Evolutionary conservation across 2,113 vertebrate genomes (phyloP).

Genomic region (Eublepharis macularius): DNA sequence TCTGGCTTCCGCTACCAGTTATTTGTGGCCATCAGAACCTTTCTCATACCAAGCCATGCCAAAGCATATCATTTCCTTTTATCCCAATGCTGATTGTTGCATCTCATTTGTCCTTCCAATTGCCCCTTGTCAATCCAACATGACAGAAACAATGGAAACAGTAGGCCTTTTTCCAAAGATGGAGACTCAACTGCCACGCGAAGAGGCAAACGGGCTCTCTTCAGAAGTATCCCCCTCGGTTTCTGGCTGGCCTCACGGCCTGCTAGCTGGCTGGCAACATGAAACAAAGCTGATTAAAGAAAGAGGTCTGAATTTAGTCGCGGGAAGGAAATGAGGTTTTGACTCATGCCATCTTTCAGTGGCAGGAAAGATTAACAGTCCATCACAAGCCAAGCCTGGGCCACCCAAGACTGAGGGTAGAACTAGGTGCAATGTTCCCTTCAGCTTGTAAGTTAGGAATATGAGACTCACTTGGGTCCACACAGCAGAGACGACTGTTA

Average conservation of each 20-base stretch:
- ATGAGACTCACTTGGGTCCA: too few species aligned
- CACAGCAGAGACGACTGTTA: too few species aligned
- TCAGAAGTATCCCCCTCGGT: neutral
- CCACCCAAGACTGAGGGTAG: too few species aligned
- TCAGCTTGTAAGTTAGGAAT: too few species aligned
- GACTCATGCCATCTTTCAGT: neutral
- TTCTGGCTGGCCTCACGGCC: neutral
- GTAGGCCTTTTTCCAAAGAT: accelerated
- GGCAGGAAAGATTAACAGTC: neutral
- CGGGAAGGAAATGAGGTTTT: neutral
- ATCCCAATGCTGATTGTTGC: neutral
- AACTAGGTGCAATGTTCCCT: too few species aligned
- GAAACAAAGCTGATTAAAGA: neutral
- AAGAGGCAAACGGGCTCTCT: neutral
- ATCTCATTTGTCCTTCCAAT: neutral
- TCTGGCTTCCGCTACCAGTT: neutral
- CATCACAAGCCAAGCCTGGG: neutral
- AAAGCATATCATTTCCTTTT: neutral
- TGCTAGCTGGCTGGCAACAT: neutral
- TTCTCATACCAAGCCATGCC: too few species aligned
- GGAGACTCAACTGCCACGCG: neutral
- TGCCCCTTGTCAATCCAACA: neutral
- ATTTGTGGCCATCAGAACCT: neutral
- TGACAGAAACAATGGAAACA: neutral
- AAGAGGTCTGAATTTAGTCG: neutral